These are phyloP conservation scores for Hirundo rustica DNA, from an alignment of 2,797 vertebrate genomes.

Conservation along the genomic window DNA sequence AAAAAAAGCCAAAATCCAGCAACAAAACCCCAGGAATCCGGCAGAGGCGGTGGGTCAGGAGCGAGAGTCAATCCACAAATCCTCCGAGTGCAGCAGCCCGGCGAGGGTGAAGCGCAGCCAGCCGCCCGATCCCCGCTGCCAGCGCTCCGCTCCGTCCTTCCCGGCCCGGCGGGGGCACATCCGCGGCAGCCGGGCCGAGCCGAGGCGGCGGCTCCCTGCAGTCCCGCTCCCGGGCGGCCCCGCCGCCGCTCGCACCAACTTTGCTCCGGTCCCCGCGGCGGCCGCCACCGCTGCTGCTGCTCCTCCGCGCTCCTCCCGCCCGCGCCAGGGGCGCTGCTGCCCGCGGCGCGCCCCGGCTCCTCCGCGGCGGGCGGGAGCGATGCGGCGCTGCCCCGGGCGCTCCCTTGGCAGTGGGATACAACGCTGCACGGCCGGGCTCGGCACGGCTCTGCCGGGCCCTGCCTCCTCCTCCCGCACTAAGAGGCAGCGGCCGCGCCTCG, in stretches of 20 bases:
- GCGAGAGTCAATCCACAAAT: constrained; percentile 27
- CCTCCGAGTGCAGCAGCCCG: not conserved
- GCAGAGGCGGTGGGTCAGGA: not conserved
- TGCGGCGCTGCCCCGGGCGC: not conserved
- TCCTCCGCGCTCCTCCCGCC: not conserved
- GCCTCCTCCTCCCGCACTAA: constrained; percentile 43
- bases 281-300: not conserved
- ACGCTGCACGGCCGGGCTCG: not conserved
- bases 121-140: not conserved
- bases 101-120: constrained; percentile 18
- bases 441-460: not conserved
- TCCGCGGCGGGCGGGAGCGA: not conserved
- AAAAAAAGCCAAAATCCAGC: not conserved
- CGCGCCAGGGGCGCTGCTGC: not conserved
- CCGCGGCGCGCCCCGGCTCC: not conserved
- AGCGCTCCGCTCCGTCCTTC: constrained; percentile 17
- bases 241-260: constrained; percentile 1
- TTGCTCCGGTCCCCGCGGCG: not conserved
- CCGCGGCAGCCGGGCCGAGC: not conserved
- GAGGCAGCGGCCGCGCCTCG: constrained; percentile 22
- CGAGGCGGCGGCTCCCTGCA: constrained; percentile 22
- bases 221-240: constrained; percentile 16
- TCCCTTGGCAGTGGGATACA: not conserved
- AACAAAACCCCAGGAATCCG: not conserved
- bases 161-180: constrained; percentile 2